Conservation (phyloP, 2,797 vertebrate species). For the Lindbergichthys nudifrons region DNA sequence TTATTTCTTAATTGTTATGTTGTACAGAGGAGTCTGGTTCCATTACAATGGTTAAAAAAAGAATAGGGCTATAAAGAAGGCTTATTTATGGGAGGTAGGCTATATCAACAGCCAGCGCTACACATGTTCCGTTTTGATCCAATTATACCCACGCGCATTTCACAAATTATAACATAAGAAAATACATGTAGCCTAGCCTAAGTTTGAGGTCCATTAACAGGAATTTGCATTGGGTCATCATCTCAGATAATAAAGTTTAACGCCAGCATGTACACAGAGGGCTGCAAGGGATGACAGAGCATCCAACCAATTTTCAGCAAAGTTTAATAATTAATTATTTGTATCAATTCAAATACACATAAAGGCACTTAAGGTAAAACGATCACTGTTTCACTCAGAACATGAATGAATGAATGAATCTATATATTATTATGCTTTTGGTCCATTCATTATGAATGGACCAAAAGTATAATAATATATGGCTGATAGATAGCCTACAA, state of each 20-base stretch:
- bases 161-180: constrained; percentile 7
- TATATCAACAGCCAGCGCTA: background rate
- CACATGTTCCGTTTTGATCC: constrained; percentile 27
- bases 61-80: background rate
- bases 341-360: constrained; percentile 40
- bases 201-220: constrained; percentile 13
- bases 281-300: constrained; percentile 14
- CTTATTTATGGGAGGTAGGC: background rate
- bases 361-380: constrained; percentile 23
- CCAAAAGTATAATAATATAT: constrained; percentile 5
- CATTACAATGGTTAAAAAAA: background rate
- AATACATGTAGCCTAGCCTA: constrained; percentile 6
- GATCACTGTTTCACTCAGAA: constrained; percentile 20
- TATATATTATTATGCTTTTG: too few relatives aligned
- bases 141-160: constrained; percentile 1
- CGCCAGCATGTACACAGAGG: constrained; percentile 13
- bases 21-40: background rate
- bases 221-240: constrained; percentile 40
- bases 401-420: constrained; percentile 31
- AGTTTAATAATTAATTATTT: constrained; percentile 16
- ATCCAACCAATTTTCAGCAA: constrained; percentile 25
- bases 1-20: background rate
- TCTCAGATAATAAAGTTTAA: constrained; percentile 27
- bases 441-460: too few relatives aligned
- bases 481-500: constrained; percentile 24